Evolutionary conservation across 1,140 invertebrate species (phyloP), one percentile per base, ranked within the genome.

Genomic region (Stenopsyche tienmushanensis): DNA sequence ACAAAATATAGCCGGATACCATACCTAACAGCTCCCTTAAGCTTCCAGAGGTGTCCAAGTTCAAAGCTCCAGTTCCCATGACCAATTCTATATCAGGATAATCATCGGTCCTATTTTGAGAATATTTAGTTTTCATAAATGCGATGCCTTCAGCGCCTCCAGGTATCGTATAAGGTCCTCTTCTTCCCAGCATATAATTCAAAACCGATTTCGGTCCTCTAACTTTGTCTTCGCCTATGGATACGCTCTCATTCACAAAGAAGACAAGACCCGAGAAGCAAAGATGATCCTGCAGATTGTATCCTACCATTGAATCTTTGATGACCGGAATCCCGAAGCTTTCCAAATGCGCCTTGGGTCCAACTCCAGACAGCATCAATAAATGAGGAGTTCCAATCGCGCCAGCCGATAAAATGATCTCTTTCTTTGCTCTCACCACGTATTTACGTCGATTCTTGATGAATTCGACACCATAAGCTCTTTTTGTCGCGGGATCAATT

Each of bases 251-350:
- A 66, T 90, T 88, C 0, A 90, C 82, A 23, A 86, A 75, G 71
- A 90, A 91, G 0, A 84, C 85, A 54, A 91, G 77, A 1, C 85
- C 86, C 18, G 85, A 85, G 47, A 88, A 83, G 0, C 86, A 88
- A 17, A 90, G 82, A 70, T 93, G 91, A 75, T 92, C 90, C 72
- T 90, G 87, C 0, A 94, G 80, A 75, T 94, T 94, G 60, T 87
- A 83, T 0, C 93, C 93, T 0, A 94, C 90, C 0, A 86, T 87
- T 0, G 92, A 78, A 72, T 92, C 84, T 62, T 84, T 77, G 10
- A 89, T 65, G 0, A 85, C 78, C 0, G 75, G 63, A 23, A 90
- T 87, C 18, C 77, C 75, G 9, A 81, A 59, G 15, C 78, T 70
- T 10, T 71, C 39, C 0, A 89, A 73, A 69, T 88, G 81, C 1